These are phyloP conservation scores for Zaprionus lachaisei DNA, from an alignment of 1,140 invertebrate genomes.

Conservation along the genomic window DNA sequence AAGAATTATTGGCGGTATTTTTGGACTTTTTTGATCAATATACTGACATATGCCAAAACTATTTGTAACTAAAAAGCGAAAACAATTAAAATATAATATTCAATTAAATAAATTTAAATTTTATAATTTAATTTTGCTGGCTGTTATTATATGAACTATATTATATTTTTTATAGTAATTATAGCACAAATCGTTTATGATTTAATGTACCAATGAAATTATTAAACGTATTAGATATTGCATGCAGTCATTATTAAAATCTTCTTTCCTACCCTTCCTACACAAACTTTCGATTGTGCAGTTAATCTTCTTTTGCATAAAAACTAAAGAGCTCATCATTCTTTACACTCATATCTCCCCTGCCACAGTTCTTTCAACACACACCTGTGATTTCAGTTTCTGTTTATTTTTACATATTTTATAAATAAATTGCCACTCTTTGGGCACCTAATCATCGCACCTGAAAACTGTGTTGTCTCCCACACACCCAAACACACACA, in stretches of 20 bases:
- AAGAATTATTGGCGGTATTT: not conserved
- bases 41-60: not conserved
- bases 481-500: not conserved
- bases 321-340: conserved; percentile 24
- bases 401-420: conserved; percentile 15
- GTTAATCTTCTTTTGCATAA: conserved; percentile 23
- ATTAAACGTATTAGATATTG: not conserved
- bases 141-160: no score
- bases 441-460: conserved; percentile 45
- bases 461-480: conserved; percentile 1
- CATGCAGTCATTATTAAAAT: not conserved
- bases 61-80: not conserved
- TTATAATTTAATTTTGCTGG: no score
- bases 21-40: not conserved
- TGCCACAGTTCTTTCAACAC: conserved; percentile 1
- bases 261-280: not conserved
- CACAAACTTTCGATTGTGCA: not conserved
- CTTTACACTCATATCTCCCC: not conserved
- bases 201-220: not conserved
- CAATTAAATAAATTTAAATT: no score
- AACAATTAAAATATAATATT: no score
- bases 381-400: conserved; percentile 17
- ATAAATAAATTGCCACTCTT: conserved; percentile 42
- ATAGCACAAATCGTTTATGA: not conserved
- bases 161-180: no score